These are phyloP conservation scores for Tretioscincus oriximinensis DNA, from an alignment of 2,113 vertebrate species.

Conservation along the genomic window DNA sequence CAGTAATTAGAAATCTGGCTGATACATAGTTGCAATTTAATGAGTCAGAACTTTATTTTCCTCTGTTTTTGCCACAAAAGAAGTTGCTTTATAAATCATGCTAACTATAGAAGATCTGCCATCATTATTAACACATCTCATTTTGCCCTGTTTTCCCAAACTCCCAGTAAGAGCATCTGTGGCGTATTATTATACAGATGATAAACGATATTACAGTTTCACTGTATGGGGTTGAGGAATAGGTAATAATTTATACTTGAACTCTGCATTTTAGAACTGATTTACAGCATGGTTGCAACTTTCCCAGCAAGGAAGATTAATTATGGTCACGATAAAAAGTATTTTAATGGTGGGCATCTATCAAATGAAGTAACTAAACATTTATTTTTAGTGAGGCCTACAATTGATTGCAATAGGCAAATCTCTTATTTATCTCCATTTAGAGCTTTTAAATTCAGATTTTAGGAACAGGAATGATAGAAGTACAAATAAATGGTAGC, in stretches of 20 bases:
- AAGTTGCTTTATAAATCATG: background rate
- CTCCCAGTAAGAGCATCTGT: background rate
- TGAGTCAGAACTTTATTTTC: background rate
- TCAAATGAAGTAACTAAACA: background rate
- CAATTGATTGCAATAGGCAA: background rate
- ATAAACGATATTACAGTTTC: conserved; percentile 35
- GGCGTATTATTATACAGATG: background rate
- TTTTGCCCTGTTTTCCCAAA: background rate
- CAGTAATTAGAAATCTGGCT: background rate
- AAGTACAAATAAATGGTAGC: background rate
- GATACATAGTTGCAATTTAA: background rate
- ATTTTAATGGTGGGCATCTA: conserved; percentile 21
- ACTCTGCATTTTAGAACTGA: conserved; percentile 22
- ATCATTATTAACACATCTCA: conserved; percentile 32
- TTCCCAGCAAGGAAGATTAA: conserved; percentile 11
- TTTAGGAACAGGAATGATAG: background rate
- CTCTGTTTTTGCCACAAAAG: background rate
- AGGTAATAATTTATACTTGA: conserved; percentile 17
- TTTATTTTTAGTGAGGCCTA: background rate
- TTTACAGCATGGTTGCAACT: conserved; percentile 11
- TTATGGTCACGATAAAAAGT: conserved; percentile 23
- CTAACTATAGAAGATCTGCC: background rate
- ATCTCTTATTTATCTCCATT: background rate
- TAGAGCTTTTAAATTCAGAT: background rate
- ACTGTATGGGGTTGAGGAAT: conserved; percentile 25